A percentile compares a stretch with the other conserved stretches of the same genome.
Evolutionary conservation across 2,113 vertebrate species (phyloP).

Genomic region (Rhea pennata): DNA sequence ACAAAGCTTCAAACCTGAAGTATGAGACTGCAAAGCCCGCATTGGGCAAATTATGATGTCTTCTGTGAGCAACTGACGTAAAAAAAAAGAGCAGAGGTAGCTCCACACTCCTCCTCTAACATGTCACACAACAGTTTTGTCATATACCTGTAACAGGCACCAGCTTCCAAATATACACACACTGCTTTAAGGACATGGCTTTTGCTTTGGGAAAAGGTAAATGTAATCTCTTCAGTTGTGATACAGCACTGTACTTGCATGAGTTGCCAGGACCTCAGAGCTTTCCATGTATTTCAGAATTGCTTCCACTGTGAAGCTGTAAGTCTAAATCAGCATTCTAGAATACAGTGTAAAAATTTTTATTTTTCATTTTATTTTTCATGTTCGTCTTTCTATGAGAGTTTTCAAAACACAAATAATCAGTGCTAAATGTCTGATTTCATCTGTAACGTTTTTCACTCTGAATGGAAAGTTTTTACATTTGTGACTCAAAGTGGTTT

Average conservation of each 20-base stretch:
- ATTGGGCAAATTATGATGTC: not conserved
- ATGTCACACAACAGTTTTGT: not conserved
- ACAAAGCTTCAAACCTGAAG: not conserved
- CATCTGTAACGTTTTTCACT: not conserved
- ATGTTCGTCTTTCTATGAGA: not conserved
- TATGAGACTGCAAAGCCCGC: not conserved
- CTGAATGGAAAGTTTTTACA: not conserved
- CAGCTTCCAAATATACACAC: not conserved
- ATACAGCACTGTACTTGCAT: not conserved
- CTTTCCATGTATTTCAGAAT: not conserved
- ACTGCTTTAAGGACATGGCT: not conserved
- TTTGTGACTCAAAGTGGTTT: not conserved
- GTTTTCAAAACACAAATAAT: not conserved
- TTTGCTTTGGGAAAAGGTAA: not conserved
- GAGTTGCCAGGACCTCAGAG: not conserved
- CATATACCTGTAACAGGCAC: not conserved
- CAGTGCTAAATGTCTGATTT: not conserved
- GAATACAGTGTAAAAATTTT: not conserved
- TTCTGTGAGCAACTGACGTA: fast-evolving
- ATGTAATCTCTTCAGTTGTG: not conserved
- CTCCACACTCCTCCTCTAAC: not conserved
- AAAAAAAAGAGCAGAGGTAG: not conserved
- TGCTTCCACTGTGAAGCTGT: not conserved
- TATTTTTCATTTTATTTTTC: not conserved
- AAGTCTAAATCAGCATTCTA: not conserved